Conservation (phyloP, 2,888 invertebrate genomes). For the Geophilus truncorum region DNA sequence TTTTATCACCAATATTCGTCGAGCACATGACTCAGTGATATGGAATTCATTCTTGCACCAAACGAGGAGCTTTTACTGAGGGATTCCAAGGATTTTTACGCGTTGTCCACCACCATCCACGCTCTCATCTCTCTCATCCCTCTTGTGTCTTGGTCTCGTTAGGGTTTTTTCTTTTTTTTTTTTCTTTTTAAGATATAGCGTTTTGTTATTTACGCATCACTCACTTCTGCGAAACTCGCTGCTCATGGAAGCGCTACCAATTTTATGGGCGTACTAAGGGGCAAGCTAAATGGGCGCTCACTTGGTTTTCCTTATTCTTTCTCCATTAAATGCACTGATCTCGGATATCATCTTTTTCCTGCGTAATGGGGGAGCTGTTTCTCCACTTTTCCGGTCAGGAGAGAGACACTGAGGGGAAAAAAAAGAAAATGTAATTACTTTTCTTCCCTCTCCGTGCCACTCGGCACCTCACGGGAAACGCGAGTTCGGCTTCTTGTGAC, state of each 20-base stretch:
- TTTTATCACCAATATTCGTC: not conserved
- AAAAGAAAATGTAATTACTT: not conserved
- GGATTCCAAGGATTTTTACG: conserved; percentile 1
- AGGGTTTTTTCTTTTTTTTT: not conserved
- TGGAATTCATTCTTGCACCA: not conserved
- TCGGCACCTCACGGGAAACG: not conserved
- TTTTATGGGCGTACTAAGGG: conserved; percentile 11
- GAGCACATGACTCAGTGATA: not conserved
- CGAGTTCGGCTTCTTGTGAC: not conserved
- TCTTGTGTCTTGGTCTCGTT: conserved; percentile 1
- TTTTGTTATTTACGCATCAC: conserved; percentile 16
- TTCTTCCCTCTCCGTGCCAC: not conserved
- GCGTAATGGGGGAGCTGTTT: not conserved
- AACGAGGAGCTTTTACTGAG: not conserved
- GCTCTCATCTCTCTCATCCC: not conserved
- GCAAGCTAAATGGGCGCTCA: not conserved
- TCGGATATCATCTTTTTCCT: not conserved
- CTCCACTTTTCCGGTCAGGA: not conserved
- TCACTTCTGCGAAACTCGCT: not conserved
- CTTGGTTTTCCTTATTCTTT: conserved; percentile 10
- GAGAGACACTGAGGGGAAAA: not conserved
- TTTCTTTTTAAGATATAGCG: not conserved
- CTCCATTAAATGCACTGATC: conserved; percentile 15
- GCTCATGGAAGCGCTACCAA: not conserved
- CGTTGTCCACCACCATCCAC: not conserved